Conservation (phyloP, 2,797 vertebrate genomes). For the Macropus fuliginosus region DNA sequence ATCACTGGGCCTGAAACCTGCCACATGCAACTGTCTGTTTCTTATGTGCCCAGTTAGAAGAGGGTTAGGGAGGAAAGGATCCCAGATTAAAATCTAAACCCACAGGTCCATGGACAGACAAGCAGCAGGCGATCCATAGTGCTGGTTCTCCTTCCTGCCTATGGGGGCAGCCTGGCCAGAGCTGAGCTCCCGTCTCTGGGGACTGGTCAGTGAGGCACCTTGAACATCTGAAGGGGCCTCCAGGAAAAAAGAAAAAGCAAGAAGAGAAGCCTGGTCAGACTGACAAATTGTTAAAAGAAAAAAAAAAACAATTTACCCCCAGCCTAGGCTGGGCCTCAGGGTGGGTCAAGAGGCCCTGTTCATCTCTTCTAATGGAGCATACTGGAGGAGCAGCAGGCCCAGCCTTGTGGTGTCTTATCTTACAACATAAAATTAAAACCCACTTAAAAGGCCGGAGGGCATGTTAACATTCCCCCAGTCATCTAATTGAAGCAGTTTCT, state of each 20-base stretch:
- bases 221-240: constrained; percentile 6
- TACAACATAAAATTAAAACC: constrained; percentile 84
- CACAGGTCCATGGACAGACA: background rate
- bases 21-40: constrained; percentile 75
- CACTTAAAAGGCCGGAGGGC: constrained; percentile 83
- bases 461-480: constrained; percentile 81
- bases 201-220: constrained; percentile 29
- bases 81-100: background rate
- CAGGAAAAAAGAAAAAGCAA: background rate
- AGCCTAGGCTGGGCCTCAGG: constrained; percentile 61
- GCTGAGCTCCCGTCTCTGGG: background rate
- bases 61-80: background rate
- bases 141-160: background rate
- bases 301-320: constrained; percentile 54
- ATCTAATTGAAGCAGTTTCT: constrained; percentile 82
- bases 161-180: background rate
- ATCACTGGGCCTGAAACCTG: constrained; percentile 77
- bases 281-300: constrained; percentile 79
- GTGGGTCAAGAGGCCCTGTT: constrained; percentile 76
- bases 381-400: constrained; percentile 65
- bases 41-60: constrained; percentile 57
- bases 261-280: constrained; percentile 65
- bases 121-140: background rate
- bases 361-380: constrained; percentile 77
- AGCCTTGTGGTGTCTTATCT: constrained; percentile 78